Base-by-base conservation (phyloP, 2,113 vertebrate genomes). In the Perca fluviatilis region DNA sequence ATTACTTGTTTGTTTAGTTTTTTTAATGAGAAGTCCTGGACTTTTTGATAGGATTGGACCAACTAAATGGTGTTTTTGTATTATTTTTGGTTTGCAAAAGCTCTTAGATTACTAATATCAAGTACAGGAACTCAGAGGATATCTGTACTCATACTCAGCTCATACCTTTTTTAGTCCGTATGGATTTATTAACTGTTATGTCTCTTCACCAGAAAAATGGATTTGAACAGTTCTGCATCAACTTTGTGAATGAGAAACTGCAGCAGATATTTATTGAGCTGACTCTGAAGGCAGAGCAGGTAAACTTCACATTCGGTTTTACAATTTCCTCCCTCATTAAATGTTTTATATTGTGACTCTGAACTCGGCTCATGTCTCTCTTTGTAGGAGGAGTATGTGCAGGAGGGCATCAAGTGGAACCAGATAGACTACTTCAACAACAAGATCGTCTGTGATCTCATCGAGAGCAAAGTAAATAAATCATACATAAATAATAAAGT, bases 231-330 rank as follows among this genome's bases (percentile, higher is more conserved):
- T 99, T 99, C 86, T 99, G 98, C 93, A 99, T 99, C 93, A 99
- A 99, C 95, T 99, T 99, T 63, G 98, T 99, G 87, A 99, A 99
- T 72, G 98, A 99, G 91, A 99, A 99, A 83, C 93, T 99, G 16
- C 98, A 99, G 92, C 98, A 99, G 94, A 99, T 99, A 80, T 99
- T 99, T 92, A 99, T 99, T 69, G 98, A 99, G 88, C 93, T 99
- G 81, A 99, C 98, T 0, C 93, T 99, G 64, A 99, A 99, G 88
- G 98, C 98, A 9, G 98, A 99, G 89, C 98, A 99, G 98, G 98
- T 99, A 95, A 95, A 50, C 11, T 30, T 56, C 33, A 9, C 67
- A 5, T 6, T 27, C 54, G 16, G 1, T 30, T 53, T 36, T 61
- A 12, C 0, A 23, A 23, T 10, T 11, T 51, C 0, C 15, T 57